Percentiles rank a stretch among this genome's conserved stretches.
Conservation (phyloP, 2,113 vertebrate genomes). For the Elanoides forficatus region DNA sequence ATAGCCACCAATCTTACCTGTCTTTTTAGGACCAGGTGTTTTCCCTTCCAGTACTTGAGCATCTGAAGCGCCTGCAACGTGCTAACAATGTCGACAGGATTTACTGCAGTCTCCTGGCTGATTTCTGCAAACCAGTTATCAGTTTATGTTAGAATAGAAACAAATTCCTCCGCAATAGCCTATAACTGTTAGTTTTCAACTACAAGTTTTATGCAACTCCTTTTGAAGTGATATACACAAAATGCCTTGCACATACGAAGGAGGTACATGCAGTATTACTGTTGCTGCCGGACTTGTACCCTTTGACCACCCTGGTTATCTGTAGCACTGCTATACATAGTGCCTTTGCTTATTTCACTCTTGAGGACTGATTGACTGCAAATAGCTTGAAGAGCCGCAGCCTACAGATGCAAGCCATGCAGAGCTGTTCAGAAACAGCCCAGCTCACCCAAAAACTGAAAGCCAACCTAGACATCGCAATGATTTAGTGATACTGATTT, state of each 20-base stretch:
- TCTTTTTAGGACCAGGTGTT: slow-evolving; percentile 95
- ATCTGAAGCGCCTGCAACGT: slow-evolving; percentile 98
- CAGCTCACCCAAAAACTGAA: not conserved
- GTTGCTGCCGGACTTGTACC: not conserved
- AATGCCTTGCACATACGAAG: not conserved
- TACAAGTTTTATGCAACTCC: not conserved
- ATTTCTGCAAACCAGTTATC: slow-evolving; percentile 82
- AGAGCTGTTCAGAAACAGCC: not conserved
- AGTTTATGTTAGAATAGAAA: not conserved
- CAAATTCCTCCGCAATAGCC: not conserved
- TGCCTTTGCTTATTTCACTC: not conserved
- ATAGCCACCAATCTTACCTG: slow-evolving; percentile 76
- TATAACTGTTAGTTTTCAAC: not conserved
- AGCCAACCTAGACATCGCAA: not conserved
- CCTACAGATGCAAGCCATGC: not conserved
- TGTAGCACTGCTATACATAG: not conserved
- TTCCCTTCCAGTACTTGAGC: slow-evolving; percentile 99
- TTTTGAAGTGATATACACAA: not conserved
- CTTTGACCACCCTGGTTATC: not conserved
- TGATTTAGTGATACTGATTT: not conserved
- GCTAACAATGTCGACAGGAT: slow-evolving; percentile 98
- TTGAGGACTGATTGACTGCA: not conserved
- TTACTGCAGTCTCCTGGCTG: slow-evolving; percentile 97
- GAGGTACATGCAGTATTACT: not conserved
- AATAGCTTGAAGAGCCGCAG: not conserved